Base-by-base conservation (phyloP, 2,113 vertebrate species). In the Deroptyus accipitrinus region DNA sequence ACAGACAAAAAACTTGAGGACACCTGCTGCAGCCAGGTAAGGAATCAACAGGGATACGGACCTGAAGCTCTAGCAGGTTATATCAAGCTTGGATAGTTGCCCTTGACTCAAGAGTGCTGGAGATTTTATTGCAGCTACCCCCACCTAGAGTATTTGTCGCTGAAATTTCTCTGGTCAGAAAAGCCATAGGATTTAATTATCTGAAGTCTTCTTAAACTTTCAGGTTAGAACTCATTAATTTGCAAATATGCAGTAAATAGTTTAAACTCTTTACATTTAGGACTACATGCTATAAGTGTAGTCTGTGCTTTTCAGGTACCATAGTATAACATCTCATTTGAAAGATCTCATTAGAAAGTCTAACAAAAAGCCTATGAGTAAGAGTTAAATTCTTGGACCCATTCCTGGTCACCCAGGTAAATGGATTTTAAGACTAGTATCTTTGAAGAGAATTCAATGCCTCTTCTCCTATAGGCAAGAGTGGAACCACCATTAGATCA, bases 31-130 rank as follows among this genome's bases (percentile, higher is more conserved):
- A 64, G 10, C 2, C 0, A 76, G n/a, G n/a, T 9, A 59, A 86
- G 24, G 6, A 18, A 63, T 1, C 11, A 52, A 19, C 4, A 62
- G 12, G 9, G 7, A 14, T 13, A 10, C 4, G 11, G 16, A 4
- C 10, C 17, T 37, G 7, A 74, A 74, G 3, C 4, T 74, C 25
- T 12, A n/a, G 13, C 4, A 77, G 28, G 49, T 74, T 84, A 31
- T 66, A 0, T 37, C 28, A 61, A 61, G 17, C 16, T 46, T 2
- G 0, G 7, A 49, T 39, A 69, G 25, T 22, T 93, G 42, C 18
- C 31, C 5, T 46, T 25, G 27, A 44, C 22, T 44, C 25, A 37
- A 2, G 5, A 25, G 13, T 4, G 37, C 74, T 77, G 74, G 27
- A 70, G 35, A 39, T 0, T 62, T 84, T 37, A 46, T 14, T 82